phyloP scores from a whole-genome alignment of 2,113 vertebrate genomes.

The Burhinus oedicnemus region DNA sequence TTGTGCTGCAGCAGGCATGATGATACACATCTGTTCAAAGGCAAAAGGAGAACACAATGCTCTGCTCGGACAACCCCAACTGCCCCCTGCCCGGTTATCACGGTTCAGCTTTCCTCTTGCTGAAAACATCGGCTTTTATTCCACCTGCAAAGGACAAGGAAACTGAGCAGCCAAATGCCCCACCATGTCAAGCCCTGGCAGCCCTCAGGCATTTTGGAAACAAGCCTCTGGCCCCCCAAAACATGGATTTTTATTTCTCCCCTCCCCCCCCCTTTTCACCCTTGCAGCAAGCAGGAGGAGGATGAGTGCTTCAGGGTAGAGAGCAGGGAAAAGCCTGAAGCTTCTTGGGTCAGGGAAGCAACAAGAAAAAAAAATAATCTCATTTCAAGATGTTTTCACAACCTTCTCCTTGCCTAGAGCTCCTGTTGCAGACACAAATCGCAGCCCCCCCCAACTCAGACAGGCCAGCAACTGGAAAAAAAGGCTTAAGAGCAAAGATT shows the following conservation, averaged over 20 bases:
- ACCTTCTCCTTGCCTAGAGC: background rate
- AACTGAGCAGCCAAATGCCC: fast-evolving
- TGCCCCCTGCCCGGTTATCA: fast-evolving
- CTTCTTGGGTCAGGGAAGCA: background rate
- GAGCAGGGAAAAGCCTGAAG: background rate
- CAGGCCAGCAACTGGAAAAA: background rate
- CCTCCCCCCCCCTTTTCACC: background rate
- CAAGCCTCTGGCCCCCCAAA: background rate
- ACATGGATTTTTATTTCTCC: background rate
- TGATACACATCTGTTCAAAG: background rate
- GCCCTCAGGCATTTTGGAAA: background rate
- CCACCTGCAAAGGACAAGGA: background rate
- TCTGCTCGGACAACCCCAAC: background rate
- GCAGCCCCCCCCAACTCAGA: background rate
- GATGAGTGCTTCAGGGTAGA: background rate
- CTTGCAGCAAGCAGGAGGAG: background rate
- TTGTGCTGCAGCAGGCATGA: background rate
- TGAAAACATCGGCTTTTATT: background rate
- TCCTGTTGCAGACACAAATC: background rate
- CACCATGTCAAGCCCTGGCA: fast-evolving
- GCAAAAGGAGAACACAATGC: background rate
- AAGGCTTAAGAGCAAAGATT: background rate
- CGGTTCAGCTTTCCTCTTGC: fast-evolving
- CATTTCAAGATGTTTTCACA: background rate
- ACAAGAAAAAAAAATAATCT: background rate